Conservation (phyloP, 1,140 invertebrate species). For the Halyomorpha halys region DNA sequence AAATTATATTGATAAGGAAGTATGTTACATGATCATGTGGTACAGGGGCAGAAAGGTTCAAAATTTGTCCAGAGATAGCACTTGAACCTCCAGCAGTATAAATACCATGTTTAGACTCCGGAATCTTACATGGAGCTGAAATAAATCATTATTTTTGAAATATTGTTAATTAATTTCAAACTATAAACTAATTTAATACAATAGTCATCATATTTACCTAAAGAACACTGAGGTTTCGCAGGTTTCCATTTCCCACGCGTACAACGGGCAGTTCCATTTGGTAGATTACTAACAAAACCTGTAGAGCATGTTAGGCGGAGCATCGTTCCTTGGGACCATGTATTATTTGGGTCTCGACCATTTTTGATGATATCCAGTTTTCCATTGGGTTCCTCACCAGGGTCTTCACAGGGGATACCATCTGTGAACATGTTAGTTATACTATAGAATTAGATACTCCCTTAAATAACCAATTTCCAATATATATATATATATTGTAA, state of each 20-base stretch:
- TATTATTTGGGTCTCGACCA: slow-evolving; percentile 32
- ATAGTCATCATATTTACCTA: neutral
- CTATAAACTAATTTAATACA: too few relatives aligned
- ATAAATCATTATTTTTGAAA: slow-evolving; percentile 21
- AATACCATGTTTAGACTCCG: slow-evolving; percentile 49
- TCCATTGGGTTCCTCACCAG: slow-evolving; percentile 2
- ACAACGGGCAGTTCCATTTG: slow-evolving; percentile 65
- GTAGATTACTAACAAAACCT: slow-evolving; percentile 62
- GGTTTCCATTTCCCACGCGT: slow-evolving; percentile 71
- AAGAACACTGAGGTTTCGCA: slow-evolving; percentile 31
- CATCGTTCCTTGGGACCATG: slow-evolving; percentile 34
- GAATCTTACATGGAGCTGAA: slow-evolving; percentile 56
- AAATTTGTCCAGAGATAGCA: slow-evolving; percentile 36
- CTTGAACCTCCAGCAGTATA: slow-evolving; percentile 36
- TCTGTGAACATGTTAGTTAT: neutral
- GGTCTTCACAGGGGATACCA: neutral
- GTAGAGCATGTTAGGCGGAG: slow-evolving; percentile 46
- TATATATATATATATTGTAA: too few relatives aligned
- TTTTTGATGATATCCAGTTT: neutral
- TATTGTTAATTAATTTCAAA: too few relatives aligned
- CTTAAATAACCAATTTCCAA: too few relatives aligned
- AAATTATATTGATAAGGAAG: neutral
- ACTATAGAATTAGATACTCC: too few relatives aligned
- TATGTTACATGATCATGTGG: slow-evolving; percentile 43
- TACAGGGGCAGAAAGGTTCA: slow-evolving; percentile 38